Percentiles rank a stretch among this genome's conserved stretches.
These are phyloP conservation scores for Atrina japonica DNA, from an alignment of 2,888 invertebrate genomes.

Conservation along the genomic window DNA sequence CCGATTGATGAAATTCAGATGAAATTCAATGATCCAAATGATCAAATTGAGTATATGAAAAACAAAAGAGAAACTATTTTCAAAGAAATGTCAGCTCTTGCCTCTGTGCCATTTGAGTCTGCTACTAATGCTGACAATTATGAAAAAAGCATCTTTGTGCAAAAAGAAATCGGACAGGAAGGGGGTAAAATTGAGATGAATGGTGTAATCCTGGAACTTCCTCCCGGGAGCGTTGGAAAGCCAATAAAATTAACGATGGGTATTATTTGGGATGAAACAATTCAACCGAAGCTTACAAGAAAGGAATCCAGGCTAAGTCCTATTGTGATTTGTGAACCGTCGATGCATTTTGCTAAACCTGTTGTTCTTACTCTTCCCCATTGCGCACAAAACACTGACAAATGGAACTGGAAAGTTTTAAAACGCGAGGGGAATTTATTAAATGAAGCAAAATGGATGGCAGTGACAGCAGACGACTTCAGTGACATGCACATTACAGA, in stretches of 20 bases:
- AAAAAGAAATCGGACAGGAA: slow-evolving; percentile 44
- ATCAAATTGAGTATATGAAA: too few relatives aligned
- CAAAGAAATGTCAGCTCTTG: too few relatives aligned
- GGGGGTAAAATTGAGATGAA: slow-evolving; percentile 52
- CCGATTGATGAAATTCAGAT: too few relatives aligned
- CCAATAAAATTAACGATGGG: slow-evolving; percentile 49
- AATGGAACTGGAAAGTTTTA: slow-evolving; percentile 52
- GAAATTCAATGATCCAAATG: too few relatives aligned
- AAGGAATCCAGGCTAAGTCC: slow-evolving; percentile 54
- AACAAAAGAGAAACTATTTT: too few relatives aligned
- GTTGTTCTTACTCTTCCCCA: slow-evolving; percentile 58
- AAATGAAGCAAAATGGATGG: slow-evolving; percentile 43
- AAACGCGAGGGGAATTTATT: slow-evolving; percentile 42
- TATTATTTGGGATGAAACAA: slow-evolving; percentile 52
- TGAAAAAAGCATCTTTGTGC: slow-evolving; percentile 53
- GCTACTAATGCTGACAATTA: slow-evolving; percentile 10
- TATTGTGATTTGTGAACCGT: slow-evolving; percentile 59
- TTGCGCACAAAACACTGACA: slow-evolving; percentile 46
- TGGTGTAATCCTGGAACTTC: slow-evolving; percentile 52
- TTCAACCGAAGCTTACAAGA: slow-evolving; percentile 44
- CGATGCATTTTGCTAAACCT: slow-evolving; percentile 47
- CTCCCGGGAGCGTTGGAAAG: slow-evolving; percentile 44
- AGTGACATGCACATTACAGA: slow-evolving; percentile 33
- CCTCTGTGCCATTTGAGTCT: too few relatives aligned
- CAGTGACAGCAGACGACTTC: slow-evolving; percentile 41